Base-by-base conservation (phyloP, 2,888 invertebrate species). In the Tipula lateralis region DNA sequence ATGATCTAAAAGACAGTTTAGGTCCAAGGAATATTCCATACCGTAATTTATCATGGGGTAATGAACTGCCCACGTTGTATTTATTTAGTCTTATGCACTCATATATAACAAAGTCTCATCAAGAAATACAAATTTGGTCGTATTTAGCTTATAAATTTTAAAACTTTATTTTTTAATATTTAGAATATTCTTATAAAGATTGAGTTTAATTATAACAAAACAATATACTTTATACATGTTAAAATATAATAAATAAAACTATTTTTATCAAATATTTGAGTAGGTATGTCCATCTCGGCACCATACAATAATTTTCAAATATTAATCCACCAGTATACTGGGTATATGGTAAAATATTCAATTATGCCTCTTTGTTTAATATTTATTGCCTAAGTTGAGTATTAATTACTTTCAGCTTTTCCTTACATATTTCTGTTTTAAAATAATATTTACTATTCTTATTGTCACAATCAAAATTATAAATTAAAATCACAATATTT, bases 381-480 rank as follows among this genome's bases (percentile, higher is more conserved):
- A 50, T 50, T 66, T 66, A 66, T 24, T 24, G 24, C 9, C n/a
- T 66, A 66, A 66, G 24, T 66, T 66, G 24, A 66, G 24, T 66
- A 66, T 66, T 66, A 24, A 66, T 66, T 24, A 66, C 9, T 24
- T 66, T 66, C 24, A 66, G 66, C 9, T 66, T n/a, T n/a, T 66
- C 66, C 24, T n/a, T 44, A 44, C 44, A 16, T 0, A n/a, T 16
- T 44, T 36, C n/a, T n/a, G 39, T 44, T 50, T 36, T 16, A 50
- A 16, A 50, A 50, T 50, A 50, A 50, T 16, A 50, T 50, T 50
- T 50, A n/a, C 24, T 19, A 66, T 2, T 24, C 24, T 66, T 66
- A 66, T 66, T 66, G 66, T 66, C 66, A 66, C 24, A 66, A 66
- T 50, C 44, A 50, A 66, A 66, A 24, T 66, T 66, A 66, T 66